Evolutionary conservation across 2,797 vertebrate genomes (phyloP).

Genomic region (Poeciliopsis gracilis): DNA sequence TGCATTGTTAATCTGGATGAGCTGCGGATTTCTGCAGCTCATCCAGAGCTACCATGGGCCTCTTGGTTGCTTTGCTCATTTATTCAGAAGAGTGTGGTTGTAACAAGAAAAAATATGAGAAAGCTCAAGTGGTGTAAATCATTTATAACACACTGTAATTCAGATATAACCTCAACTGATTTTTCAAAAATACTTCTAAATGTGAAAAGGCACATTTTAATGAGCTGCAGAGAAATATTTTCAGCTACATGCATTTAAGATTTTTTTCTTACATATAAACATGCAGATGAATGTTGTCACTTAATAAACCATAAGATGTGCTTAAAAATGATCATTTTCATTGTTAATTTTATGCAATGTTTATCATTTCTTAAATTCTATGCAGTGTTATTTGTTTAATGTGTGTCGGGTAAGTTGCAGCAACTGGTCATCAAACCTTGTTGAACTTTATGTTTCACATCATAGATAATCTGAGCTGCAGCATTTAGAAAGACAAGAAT

Average conservation of each 20-base stretch:
- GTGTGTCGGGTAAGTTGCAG: neutral
- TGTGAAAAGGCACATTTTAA: neutral
- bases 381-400: neutral
- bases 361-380: neutral
- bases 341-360: neutral
- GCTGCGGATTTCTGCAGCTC: neutral
- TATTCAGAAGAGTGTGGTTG: neutral
- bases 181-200: neutral
- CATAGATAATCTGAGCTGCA: neutral
- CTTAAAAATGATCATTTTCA: neutral
- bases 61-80: neutral
- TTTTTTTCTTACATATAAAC: neutral
- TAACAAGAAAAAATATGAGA: neutral
- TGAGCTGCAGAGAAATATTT: neutral
- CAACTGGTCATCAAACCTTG: neutral
- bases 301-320: neutral
- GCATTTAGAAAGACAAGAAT: neutral
- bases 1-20: too few relatives aligned
- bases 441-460: neutral
- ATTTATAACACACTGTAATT: neutral
- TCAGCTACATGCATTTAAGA: neutral
- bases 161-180: neutral
- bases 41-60: neutral
- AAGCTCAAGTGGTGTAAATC: neutral
- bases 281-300: neutral